These are phyloP conservation scores for Progne subis DNA, from an alignment of 2,113 vertebrate genomes.

Conservation along the genomic window DNA sequence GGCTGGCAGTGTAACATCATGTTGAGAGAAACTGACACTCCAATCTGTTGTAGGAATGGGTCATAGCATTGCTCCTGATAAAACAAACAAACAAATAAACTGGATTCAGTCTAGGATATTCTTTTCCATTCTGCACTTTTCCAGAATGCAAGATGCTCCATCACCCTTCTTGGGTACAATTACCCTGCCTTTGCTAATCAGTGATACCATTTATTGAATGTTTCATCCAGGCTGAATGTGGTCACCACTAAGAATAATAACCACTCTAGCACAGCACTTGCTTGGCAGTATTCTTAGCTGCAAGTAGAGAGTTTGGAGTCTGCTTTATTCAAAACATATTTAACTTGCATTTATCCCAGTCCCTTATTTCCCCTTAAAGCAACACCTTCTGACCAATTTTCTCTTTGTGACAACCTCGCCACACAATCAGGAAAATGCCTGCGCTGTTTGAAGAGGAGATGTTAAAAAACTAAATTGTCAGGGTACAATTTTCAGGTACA, in stretches of 20 bases:
- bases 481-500: neutral
- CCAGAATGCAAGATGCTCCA: neutral
- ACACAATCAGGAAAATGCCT: neutral
- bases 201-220: neutral
- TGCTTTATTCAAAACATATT: neutral
- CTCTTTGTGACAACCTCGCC: neutral
- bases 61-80: neutral
- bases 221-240: neutral
- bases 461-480: neutral
- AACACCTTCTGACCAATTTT: neutral
- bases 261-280: neutral
- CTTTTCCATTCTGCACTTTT: neutral
- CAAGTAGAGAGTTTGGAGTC: neutral
- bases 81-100: too few relatives aligned
- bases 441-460: neutral
- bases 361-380: neutral
- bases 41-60: neutral
- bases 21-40: neutral
- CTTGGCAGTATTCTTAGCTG: neutral
- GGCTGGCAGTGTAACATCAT: fast-evolving
- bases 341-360: neutral
- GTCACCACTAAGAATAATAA: neutral
- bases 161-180: neutral
- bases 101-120: neutral
- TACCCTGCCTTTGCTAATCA: neutral